Base-by-base conservation (phyloP, 2,888 invertebrate genomes). In the Pachydiplax longipennis region DNA sequence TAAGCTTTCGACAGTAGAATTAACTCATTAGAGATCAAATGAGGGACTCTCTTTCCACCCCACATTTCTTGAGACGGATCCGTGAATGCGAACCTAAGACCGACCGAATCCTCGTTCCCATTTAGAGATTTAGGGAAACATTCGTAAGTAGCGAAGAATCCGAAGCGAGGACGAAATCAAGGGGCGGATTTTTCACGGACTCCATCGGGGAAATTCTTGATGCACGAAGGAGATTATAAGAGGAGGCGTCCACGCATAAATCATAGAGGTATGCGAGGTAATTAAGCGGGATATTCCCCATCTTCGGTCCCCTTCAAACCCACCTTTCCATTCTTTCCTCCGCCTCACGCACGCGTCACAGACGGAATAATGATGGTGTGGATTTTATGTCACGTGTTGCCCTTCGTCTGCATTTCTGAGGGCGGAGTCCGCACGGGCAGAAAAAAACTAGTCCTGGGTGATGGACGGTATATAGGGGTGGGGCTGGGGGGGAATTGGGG, bases 201-300 rank as follows among this genome's bases (percentile, higher is more conserved):
- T 18, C 53, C 1, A 18, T 53, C 53, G 53, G 18, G 53, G 18
- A 1, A 48, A 48, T 61, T 58, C 61, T 61, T n/a, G 61, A 15
- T 61, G 25, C 65, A 65, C 65, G n/a, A 25, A 65, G 65, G 65
- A 65, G 65, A n/a, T 65, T 25, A 61, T 5, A 18, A 5, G 61
- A 12, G 65, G 65, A 25, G 22, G 18, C 90, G 35, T 35, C 73
- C 90, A 35, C 65, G 8, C 80, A 80, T 53, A 80, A 90, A 90
- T 80, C 90, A 80, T 80, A 80, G 90, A 22, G 90, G 44, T 65
- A n/a, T n/a, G 80, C 48, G 58, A 53, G 40, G 90, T 80, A 90
- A 80, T 90, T 90, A 80, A 80, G 73, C 61, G 25, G 25, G 80
- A 8, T 13, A 8, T n/a, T 53, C 35, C 31, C n/a, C 31, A n/a